Base-by-base conservation (phyloP, 2,113 vertebrate genomes). In the Loxodonta africana region DNA sequence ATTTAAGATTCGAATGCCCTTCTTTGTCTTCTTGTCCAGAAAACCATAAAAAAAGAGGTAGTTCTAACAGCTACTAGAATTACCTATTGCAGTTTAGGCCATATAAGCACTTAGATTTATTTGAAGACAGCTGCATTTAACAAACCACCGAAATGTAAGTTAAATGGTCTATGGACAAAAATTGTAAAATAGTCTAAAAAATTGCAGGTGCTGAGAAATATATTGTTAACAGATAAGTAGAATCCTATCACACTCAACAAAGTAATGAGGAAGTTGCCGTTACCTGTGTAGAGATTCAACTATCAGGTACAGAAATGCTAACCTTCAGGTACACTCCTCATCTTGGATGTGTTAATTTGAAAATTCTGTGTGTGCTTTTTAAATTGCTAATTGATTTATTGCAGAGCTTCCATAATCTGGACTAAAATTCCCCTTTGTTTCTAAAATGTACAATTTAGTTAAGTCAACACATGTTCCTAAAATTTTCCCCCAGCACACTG, bases 1-100 rank as follows among this genome's bases (percentile, higher is more conserved):
- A 78, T 97, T 97, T 94, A 67, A 84, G 60, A 92, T 96, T 93
- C 17, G 12, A 95, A 96, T 93, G 51, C 41, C 14, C 6, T 96
- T 95, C 69, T 90, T 94, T 57, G 26, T 96, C 62, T 96, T 62
- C 78, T 63, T 96, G 30, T 28, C 74, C 37, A 84, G 48, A 87
- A 57, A 77, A 8, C 18, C 63, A 80, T 95, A 81, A 83, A 97
- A 97, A 97, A 94, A 2, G 46, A 77, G 9, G 23, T 14, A 84
- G 10, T 18, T 53, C 18, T 65, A n/a, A 81, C 0, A 82, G 87
- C 8, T 77, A 46, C 69, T 94, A 90, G 60, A 92, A 83, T 87
- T 85, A 77, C 53, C 74, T 12, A 18, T 7, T 37, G 7, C 21
- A 74, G 63, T 71, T 65, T 62, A 97, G 44, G 46, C 60, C 28